Percentiles rank a stretch among this genome's conserved stretches.
phyloP scores from a whole-genome alignment of 2,113 vertebrate genomes.

The Geococcyx californianus region DNA sequence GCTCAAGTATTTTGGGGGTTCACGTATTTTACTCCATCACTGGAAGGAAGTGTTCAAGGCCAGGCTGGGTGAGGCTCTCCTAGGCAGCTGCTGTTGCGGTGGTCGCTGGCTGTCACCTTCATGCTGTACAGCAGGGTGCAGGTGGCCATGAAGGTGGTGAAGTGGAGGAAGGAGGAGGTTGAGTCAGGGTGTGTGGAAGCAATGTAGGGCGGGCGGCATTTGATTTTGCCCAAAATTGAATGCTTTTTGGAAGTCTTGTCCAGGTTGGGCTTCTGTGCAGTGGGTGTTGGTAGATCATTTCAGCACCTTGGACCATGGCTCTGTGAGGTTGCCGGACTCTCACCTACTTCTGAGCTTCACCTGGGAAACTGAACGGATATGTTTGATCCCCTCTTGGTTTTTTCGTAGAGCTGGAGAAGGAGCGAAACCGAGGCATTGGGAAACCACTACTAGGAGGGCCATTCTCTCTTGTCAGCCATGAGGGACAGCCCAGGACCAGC shows the following conservation, averaged over 20 bases:
- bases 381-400: background rate
- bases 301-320: rapidly evolving
- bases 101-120: too few species aligned
- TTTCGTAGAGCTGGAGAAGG: constrained; percentile 83
- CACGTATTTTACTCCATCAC: too few species aligned
- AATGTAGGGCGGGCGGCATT: too few species aligned
- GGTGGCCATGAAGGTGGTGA: too few species aligned
- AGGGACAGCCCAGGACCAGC: constrained; percentile 80
- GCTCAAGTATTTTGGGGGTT: too few species aligned
- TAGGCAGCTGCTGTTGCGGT: too few species aligned
- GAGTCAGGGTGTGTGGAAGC: too few species aligned
- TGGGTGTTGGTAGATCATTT: rapidly evolving
- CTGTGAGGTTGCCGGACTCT: rapidly evolving
- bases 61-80: too few species aligned
- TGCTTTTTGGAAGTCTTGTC: background rate
- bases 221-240: background rate
- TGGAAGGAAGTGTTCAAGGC: too few species aligned
- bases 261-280: rapidly evolving
- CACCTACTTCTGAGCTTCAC: rapidly evolving
- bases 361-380: rapidly evolving
- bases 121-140: too few species aligned
- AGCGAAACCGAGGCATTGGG: constrained; percentile 85
- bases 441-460: constrained; percentile 90
- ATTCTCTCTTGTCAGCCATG: constrained; percentile 87
- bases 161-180: too few species aligned